Evolutionary conservation across 92 coral and sea anemone genomes (phyloP).

Genomic region (Porites rus): DNA sequence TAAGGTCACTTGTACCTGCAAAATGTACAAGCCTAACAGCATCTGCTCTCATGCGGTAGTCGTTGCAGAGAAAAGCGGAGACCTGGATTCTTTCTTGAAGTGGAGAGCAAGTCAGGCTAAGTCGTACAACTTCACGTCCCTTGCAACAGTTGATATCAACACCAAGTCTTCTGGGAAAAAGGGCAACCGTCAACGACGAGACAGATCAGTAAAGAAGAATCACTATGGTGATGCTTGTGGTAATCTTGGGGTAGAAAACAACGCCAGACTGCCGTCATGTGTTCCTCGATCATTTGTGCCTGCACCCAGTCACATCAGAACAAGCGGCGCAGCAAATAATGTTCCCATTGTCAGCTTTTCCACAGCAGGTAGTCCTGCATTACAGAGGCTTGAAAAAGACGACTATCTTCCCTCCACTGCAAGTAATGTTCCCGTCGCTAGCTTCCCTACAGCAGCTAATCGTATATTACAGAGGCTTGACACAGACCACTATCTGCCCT

Average conservation of each 20-base stretch:
- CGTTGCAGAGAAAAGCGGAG: slow-evolving; percentile 24
- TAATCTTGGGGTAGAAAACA: slow-evolving; percentile 1
- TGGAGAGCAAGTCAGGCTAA: slow-evolving; percentile 14
- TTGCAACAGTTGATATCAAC: slow-evolving; percentile 18
- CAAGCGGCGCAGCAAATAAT: neutral
- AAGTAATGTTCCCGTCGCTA: neutral
- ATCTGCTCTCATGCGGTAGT: slow-evolving; percentile 45
- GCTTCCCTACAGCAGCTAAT: neutral
- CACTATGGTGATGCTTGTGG: neutral
- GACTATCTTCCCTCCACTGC: neutral
- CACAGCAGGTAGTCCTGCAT: neutral
- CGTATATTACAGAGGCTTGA: neutral
- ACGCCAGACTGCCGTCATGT: neutral
- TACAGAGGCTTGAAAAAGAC: neutral
- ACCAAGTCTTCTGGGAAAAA: slow-evolving; percentile 21
- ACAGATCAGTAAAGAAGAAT: neutral
- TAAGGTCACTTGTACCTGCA: slow-evolving; percentile 24
- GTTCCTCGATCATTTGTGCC: neutral
- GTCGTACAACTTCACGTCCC: slow-evolving; percentile 17
- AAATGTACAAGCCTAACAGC: slow-evolving; percentile 17
- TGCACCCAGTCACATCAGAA: too few species aligned
- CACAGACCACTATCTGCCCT: neutral
- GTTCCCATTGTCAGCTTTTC: neutral
- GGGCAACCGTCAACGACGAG: neutral
- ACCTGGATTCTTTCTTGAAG: slow-evolving; percentile 7